Evolutionary conservation across 2,113 vertebrate species (phyloP), one percentile per base, ranked within the genome.

Genomic region (Neoarius graeffei): DNA sequence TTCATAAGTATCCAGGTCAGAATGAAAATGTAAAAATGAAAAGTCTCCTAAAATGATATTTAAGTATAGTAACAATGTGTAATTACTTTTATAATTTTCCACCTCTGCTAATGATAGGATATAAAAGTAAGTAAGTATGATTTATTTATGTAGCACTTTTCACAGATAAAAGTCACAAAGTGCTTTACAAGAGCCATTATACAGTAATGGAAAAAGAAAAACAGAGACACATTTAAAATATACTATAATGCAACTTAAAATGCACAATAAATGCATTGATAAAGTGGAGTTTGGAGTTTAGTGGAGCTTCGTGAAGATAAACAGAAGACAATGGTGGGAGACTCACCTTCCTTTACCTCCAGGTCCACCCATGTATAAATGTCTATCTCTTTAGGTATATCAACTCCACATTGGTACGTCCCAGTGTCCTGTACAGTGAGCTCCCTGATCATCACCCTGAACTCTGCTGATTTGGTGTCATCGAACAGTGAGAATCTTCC

Each of bases 301-400:
- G 35, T 23, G 50, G 73, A 76, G 19, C 42, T 76, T 76, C 25
- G 42, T 3, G 42, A 50, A 50, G 73, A 76, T 52, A 52, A 77
- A 52, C 20, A 76, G 8, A 50, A 50, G 3, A 20, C 73, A 50
- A 23, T 50, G 20, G 42, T 25, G 9, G 20, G 48, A 76, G 48
- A 57, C 66, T 74, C 15, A 84, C 69, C 25, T 27, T 79, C 50
- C 5, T 79, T 79, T 54, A 79, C 23, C 2, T n/a, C 27, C 50
- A 79, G 50, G 3, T 56, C 6, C 76, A 79, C 23, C 0, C 5
- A 1, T 79, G 76, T 79, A 25, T 54, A 3, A 27, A 15, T 17
- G 13, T 79, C 73, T 1, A 0, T 52, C 3, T 8, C 1, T 7
- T 0, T 2, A 25, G 0, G 0, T 56, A 4, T 42, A 56, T 81